These are phyloP conservation scores for Neodiprion fabricii DNA, from an alignment of 1,140 invertebrate species.

Conservation along the genomic window DNA sequence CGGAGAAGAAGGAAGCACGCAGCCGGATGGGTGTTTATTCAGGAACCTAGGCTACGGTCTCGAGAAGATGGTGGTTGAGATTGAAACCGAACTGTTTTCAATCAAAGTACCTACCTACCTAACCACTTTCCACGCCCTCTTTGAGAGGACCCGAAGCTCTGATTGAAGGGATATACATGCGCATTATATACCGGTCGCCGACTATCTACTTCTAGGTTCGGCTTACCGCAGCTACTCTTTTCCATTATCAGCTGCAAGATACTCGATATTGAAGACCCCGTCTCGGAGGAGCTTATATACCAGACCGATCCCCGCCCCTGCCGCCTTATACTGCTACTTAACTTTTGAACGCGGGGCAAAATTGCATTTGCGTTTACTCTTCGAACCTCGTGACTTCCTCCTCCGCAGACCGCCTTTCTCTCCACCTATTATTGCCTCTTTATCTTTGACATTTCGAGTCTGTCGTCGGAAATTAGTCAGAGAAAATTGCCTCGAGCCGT, in stretches of 20 bases:
- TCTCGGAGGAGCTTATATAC: background rate
- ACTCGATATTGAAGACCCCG: background rate
- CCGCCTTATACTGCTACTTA: background rate
- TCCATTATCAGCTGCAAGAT: background rate
- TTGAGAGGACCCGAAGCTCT: background rate
- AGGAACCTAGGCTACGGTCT: constrained; percentile 27
- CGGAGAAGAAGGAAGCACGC: constrained; percentile 21
- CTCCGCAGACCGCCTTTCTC: too few relatives aligned
- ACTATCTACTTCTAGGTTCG: too few relatives aligned
- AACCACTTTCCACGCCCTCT: constrained; percentile 9
- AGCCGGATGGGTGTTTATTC: constrained; percentile 47
- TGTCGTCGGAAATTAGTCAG: too few relatives aligned
- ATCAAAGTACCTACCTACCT: constrained; percentile 29
- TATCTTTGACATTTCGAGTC: too few relatives aligned
- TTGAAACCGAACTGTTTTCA: constrained; percentile 45
- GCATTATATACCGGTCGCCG: too few relatives aligned
- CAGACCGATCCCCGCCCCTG: too few relatives aligned
- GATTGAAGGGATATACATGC: background rate
- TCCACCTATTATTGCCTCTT: too few relatives aligned
- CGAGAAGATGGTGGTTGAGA: constrained; percentile 36
- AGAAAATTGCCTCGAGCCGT: too few relatives aligned
- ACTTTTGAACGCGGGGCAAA: background rate
- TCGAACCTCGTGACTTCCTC: background rate
- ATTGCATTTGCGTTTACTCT: background rate
- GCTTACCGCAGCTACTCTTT: background rate